phyloP scores from a whole-genome alignment of 92 coral and sea anemone species.

The Ricordea florida region DNA sequence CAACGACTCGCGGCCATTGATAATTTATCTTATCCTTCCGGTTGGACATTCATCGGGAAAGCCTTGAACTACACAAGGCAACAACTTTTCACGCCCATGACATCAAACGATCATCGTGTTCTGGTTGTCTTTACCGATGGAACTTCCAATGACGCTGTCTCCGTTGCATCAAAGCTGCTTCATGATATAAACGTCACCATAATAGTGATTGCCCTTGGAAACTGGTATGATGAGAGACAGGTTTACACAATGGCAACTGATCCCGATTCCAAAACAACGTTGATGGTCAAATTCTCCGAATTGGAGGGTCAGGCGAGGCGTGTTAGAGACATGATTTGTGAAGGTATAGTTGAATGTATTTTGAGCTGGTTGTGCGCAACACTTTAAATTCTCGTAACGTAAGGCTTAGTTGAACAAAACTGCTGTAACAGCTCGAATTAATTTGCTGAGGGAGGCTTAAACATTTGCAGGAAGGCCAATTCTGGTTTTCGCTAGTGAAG shows the following conservation, averaged over 20 bases:
- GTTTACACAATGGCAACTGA: background rate
- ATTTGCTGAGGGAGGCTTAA: no score
- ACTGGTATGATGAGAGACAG: slow-evolving; percentile 7
- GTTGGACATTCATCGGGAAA: background rate
- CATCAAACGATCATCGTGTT: background rate
- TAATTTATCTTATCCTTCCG: background rate
- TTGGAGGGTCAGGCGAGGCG: no score
- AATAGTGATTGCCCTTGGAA: slow-evolving; percentile 11
- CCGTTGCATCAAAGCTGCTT: slow-evolving; percentile 3
- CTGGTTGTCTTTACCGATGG: slow-evolving; percentile 19
- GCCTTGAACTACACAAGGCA: slow-evolving; percentile 15
- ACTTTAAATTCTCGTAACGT: no score
- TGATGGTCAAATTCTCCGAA: no score
- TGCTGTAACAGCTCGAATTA: no score
- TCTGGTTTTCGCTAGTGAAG: no score
- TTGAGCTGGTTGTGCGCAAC: no score
- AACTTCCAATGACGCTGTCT: slow-evolving; percentile 3
- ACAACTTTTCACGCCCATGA: slow-evolving; percentile 1
- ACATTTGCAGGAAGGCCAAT: no score
- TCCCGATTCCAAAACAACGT: no score
- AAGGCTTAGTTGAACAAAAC: no score
- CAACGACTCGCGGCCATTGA: background rate
- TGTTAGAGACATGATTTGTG: no score
- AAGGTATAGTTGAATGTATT: no score
- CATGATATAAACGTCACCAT: slow-evolving; percentile 23